phyloP scores from a whole-genome alignment of 2,888 invertebrate genomes.

The Limnephilus marmoratus region DNA sequence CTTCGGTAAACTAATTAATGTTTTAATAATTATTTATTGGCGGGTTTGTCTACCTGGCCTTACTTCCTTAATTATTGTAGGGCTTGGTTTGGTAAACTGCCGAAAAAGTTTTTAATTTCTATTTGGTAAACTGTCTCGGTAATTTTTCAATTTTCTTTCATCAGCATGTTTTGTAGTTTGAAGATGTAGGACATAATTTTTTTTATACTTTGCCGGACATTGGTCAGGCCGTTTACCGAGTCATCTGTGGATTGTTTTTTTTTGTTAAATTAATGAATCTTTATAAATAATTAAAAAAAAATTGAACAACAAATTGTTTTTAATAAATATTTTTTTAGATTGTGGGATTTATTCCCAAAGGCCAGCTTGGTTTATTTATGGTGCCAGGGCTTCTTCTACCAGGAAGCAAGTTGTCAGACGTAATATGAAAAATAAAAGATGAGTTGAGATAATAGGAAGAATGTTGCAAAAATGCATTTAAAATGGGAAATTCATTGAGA shows the following conservation, averaged over 20 bases:
- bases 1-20: background rate
- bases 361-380: background rate
- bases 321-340: background rate
- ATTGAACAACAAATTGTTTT: conserved; percentile 6
- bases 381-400: too few species aligned
- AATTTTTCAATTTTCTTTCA: background rate
- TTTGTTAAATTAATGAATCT: conserved; percentile 31
- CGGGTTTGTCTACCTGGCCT: background rate
- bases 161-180: background rate
- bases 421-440: too few species aligned
- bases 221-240: conserved; percentile 10
- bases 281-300: conserved; percentile 21
- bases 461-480: too few species aligned
- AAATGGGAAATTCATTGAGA: too few species aligned
- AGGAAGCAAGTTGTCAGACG: too few species aligned
- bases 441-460: too few species aligned
- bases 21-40: background rate
- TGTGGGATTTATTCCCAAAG: background rate
- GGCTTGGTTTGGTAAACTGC: background rate
- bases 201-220: conserved; percentile 29
- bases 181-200: background rate
- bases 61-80: background rate
- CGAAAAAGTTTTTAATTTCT: background rate
- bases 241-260: conserved; percentile 16
- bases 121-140: background rate